Base-by-base conservation (phyloP, 2,113 vertebrate species). In the Stigmatopora argus region DNA sequence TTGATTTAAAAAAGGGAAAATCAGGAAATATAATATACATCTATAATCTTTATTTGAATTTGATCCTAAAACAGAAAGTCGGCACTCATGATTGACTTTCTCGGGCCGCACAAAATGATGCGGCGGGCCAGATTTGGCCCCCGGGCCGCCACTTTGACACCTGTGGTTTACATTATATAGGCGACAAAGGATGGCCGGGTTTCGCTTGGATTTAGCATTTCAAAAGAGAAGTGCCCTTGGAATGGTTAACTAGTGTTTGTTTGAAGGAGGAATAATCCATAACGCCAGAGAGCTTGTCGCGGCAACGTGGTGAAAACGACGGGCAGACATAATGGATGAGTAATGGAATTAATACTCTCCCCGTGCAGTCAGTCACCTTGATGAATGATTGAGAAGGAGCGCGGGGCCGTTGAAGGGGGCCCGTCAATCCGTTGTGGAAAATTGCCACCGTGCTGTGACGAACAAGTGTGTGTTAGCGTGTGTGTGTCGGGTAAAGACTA, bases 311-410 rank as follows among this genome's bases (percentile, higher is more conserved):
- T 76, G 74, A 77, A 84, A 72, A 55, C 2, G 26, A 69, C 74
- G 72, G 65, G 67, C 61, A 26, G 70, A 38, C 76, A 78, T 78
- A 85, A 84, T 72, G 64, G 64, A 65, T 49, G 62, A 59, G 72
- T 82, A 84, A 88, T 79, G 60, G 78, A 73, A 82, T 80, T 70
- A 87, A 85, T 41, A 64, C 64, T 60, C 64, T 65, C 62, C 46
- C 58, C 61, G 10, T 21, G 53, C 82, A 82, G 80, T 86, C 82
- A 82, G 80, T 86, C 83, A 85, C 85, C 83, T 84, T 86, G 83
- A 83, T 64, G 74, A 74, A 75, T 78, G 81, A 81, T 67, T 74
- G 73, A 79, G 47, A 55, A 55, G 23, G 67, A 44, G 7, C 17
- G 38, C 38, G 10, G 34, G 62, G 60, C 60, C 2, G 19, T 21